These are phyloP conservation scores for Trachops cirrhosus DNA, from an alignment of 2,797 vertebrate genomes.

Conservation along the genomic window DNA sequence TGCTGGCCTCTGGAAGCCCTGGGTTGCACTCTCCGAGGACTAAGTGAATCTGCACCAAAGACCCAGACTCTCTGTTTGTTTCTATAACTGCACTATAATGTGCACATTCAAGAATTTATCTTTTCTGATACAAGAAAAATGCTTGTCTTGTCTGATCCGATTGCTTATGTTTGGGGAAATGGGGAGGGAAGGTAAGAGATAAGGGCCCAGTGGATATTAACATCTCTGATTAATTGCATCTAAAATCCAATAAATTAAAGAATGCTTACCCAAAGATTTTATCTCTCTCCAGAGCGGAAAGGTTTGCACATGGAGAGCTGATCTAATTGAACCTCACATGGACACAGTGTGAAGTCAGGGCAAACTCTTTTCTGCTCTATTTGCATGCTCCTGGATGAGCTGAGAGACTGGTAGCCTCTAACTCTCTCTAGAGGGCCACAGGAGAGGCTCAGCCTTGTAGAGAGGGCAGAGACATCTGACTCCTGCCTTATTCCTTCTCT, in stretches of 20 bases:
- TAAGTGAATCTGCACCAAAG: background rate
- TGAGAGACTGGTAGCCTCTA: background rate
- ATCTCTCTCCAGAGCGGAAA: background rate
- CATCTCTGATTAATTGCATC: conserved; percentile 13
- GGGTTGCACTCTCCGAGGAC: background rate
- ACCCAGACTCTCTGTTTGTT: background rate
- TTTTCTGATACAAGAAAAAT: background rate
- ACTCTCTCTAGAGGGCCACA: background rate
- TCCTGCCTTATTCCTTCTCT: too few relatives aligned
- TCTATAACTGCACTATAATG: background rate
- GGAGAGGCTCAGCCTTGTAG: background rate
- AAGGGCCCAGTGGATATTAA: background rate
- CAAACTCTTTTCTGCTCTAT: background rate
- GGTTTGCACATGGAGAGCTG: background rate
- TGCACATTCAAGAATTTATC: background rate
- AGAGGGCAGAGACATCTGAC: background rate
- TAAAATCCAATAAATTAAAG: conserved; percentile 25
- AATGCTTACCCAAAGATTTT: background rate
- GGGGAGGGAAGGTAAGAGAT: background rate
- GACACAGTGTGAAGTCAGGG: background rate
- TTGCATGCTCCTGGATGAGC: background rate
- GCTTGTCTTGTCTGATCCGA: background rate
- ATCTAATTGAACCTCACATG: background rate
- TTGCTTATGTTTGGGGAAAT: background rate
- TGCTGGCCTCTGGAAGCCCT: background rate